A percentile compares a stretch with the other conserved stretches of the same genome.
phyloP scores from a whole-genome alignment of 2,888 invertebrate genomes.

The Amphipyra berbera region DNA sequence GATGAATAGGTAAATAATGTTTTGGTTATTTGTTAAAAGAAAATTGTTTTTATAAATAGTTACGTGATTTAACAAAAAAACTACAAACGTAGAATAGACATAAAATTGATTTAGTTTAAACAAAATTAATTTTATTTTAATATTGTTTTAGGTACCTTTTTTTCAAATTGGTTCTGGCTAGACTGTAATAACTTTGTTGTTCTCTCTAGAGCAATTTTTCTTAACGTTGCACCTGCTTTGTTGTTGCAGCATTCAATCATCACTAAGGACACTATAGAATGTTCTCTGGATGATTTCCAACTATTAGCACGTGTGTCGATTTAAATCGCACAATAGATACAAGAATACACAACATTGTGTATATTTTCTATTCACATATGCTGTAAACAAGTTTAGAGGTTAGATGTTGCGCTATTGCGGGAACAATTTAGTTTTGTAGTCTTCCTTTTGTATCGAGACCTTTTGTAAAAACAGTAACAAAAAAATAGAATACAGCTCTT shows the following conservation, averaged over 20 bases:
- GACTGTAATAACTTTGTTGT: slow-evolving; percentile 26
- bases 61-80: too few relatives aligned
- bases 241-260: slow-evolving; percentile 38
- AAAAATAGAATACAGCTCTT: too few relatives aligned
- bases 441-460: slow-evolving; percentile 22
- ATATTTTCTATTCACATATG: slow-evolving; percentile 25
- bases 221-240: slow-evolving; percentile 38
- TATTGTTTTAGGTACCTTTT: too few relatives aligned
- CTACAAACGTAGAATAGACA: too few relatives aligned
- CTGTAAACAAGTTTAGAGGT: slow-evolving; percentile 13
- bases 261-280: slow-evolving; percentile 32
- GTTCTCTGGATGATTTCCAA: slow-evolving; percentile 55
- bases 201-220: slow-evolving; percentile 21
- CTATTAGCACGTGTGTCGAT: slow-evolving; percentile 19
- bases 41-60: too few relatives aligned
- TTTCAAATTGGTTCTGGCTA: too few relatives aligned
- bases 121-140: too few relatives aligned
- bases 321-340: slow-evolving; percentile 18
- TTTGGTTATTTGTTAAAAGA: too few relatives aligned
- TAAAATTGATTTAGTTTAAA: too few relatives aligned
- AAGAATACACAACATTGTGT: slow-evolving; percentile 26
- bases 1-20: too few relatives aligned
- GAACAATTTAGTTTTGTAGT: slow-evolving; percentile 15
- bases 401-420: slow-evolving; percentile 9
- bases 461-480: not conserved